Percentiles rank a stretch among this genome's conserved stretches.
Evolutionary conservation across 1,140 invertebrate species (phyloP).

Genomic region (Cecropterus lyciades): DNA sequence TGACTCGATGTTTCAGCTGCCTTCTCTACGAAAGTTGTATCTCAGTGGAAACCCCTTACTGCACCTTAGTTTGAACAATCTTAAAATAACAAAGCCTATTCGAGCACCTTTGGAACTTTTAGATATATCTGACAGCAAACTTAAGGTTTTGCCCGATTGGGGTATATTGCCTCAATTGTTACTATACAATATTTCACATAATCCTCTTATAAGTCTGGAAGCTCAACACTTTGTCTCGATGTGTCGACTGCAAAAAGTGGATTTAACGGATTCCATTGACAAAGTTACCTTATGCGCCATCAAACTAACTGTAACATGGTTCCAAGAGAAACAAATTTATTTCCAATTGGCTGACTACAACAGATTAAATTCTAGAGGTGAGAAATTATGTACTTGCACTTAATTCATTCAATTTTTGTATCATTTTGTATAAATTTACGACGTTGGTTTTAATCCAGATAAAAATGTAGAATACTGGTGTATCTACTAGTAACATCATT

Average conservation of each 20-base stretch:
- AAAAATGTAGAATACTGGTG: no score
- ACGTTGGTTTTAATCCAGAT: no score
- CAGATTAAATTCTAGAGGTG: slow-evolving; percentile 69
- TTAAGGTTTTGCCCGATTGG: slow-evolving; percentile 82
- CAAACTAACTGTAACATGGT: slow-evolving; percentile 68
- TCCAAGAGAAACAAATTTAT: slow-evolving; percentile 64
- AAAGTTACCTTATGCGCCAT: slow-evolving; percentile 62
- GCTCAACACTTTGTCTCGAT: slow-evolving; percentile 66
- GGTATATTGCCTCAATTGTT: slow-evolving; percentile 79
- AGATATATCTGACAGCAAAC: slow-evolving; percentile 85
- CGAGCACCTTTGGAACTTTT: slow-evolving; percentile 83
- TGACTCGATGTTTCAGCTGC: slow-evolving; percentile 83
- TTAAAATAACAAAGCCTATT: slow-evolving; percentile 80
- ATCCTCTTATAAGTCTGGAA: slow-evolving; percentile 61
- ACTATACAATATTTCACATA: slow-evolving; percentile 78
- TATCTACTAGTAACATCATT: no score
- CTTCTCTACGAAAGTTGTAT: slow-evolving; percentile 85
- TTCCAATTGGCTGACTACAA: slow-evolving; percentile 69
- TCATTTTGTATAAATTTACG: no score
- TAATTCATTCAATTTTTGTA: no score
- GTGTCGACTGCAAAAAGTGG: slow-evolving; percentile 76
- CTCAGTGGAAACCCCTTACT: slow-evolving; percentile 84
- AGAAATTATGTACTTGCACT: slow-evolving; percentile 18
- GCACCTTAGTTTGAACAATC: slow-evolving; percentile 68
- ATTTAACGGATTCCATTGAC: slow-evolving; percentile 72